Conservation (phyloP, 2,797 vertebrate species). For the Masticophis lateralis region DNA sequence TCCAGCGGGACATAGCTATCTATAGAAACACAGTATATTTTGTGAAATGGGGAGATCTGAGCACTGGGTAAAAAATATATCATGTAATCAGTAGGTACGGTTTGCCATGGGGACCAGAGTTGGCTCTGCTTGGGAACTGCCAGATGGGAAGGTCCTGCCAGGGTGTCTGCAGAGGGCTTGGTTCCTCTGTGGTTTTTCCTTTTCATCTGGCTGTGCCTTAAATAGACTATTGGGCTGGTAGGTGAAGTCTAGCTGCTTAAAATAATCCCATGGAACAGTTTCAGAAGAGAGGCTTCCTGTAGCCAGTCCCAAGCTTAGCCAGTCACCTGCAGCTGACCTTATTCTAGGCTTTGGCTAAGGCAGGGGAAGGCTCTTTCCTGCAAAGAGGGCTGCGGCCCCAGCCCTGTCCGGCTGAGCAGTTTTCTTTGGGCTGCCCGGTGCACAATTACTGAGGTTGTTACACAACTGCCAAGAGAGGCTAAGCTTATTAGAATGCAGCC, state of each 20-base stretch:
- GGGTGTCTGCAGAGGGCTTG: background rate
- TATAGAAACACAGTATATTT: background rate
- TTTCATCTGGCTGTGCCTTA: background rate
- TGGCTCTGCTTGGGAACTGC: background rate
- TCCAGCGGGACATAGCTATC: background rate
- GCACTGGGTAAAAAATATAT: background rate
- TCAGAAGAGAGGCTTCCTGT: fast-evolving
- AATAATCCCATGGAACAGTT: background rate
- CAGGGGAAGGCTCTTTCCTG: background rate
- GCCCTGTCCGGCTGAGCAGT: background rate
- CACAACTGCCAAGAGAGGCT: background rate
- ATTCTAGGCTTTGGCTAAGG: background rate
- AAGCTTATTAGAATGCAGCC: background rate
- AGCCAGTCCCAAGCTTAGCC: background rate
- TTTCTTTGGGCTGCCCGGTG: background rate
- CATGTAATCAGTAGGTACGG: background rate
- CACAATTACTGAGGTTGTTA: background rate
- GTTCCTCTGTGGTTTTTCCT: slow-evolving; percentile 1
- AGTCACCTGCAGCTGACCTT: background rate
- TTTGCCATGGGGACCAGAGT: background rate
- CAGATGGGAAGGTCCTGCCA: background rate
- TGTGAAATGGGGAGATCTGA: background rate
- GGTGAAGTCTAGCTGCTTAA: background rate
- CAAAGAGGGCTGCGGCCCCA: no score
- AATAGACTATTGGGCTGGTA: slow-evolving; percentile 27